Evolutionary conservation across 2,888 invertebrate genomes (phyloP).

Genomic region (Podotricha telesiphe): DNA sequence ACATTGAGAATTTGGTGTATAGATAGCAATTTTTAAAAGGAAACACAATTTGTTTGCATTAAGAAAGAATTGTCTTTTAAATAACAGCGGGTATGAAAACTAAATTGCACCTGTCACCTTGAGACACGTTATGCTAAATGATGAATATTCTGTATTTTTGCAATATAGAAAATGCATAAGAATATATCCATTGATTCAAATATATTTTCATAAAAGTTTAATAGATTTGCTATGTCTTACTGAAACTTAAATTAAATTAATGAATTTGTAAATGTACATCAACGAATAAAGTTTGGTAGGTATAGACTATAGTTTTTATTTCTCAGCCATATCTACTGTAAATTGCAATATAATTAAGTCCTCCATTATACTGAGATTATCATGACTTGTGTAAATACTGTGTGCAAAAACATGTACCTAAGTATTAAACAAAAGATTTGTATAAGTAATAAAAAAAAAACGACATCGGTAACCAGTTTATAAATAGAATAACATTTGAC

Average conservation of each 20-base stretch:
- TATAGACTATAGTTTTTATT: background rate
- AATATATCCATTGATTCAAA: too few relatives aligned
- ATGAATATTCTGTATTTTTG: background rate
- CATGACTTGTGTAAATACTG: background rate
- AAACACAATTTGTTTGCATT: background rate
- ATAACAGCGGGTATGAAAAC: background rate
- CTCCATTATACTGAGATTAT: background rate
- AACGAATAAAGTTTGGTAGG: background rate
- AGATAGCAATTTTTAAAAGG: background rate
- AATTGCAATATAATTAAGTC: background rate
- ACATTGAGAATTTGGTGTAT: background rate
- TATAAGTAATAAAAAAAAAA: background rate
- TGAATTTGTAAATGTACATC: too few relatives aligned
- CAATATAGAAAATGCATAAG: background rate
- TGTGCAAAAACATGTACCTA: background rate
- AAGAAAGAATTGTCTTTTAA: background rate
- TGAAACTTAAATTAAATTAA: too few relatives aligned
- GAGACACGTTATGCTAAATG: background rate
- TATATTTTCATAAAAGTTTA: too few relatives aligned
- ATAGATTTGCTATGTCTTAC: too few relatives aligned
- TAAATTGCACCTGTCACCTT: background rate
- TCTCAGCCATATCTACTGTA: background rate
- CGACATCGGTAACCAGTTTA: background rate
- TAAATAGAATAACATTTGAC: slow-evolving; percentile 8
- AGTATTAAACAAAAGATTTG: slow-evolving; percentile 1